A percentile compares a stretch with the other conserved stretches of the same genome.
Conservation (phyloP, 2,113 vertebrate genomes). For the Gorilla gorilla region DNA sequence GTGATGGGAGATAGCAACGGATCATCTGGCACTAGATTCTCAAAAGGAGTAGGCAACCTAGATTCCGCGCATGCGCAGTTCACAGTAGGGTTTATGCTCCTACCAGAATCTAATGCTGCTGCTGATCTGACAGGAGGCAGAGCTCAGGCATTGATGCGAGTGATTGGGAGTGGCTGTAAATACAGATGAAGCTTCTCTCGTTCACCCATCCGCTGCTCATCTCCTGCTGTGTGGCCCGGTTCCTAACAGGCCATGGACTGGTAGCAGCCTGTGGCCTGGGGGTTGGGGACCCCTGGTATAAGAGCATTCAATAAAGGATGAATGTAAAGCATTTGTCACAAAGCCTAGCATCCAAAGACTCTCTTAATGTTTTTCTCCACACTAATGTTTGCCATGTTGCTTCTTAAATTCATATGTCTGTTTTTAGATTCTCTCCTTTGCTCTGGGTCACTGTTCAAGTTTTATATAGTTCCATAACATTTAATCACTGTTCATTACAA, state of each 20-base stretch:
- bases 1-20: too few relatives aligned
- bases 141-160: too few relatives aligned
- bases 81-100: too few relatives aligned
- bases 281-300: background rate
- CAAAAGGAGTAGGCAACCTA: too few relatives aligned
- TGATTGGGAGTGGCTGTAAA: too few relatives aligned
- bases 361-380: background rate
- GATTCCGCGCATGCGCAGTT: too few relatives aligned
- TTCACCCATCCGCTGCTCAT: background rate
- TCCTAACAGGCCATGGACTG: background rate
- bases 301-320: background rate
- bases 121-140: too few relatives aligned
- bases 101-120: too few relatives aligned
- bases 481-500: background rate
- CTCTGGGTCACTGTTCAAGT: background rate
- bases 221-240: background rate
- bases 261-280: background rate
- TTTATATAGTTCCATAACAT: background rate
- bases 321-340: background rate
- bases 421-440: background rate
- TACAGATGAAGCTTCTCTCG: background rate
- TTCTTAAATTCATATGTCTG: background rate
- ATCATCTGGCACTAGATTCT: too few relatives aligned
- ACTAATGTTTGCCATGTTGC: background rate
- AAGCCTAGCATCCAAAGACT: background rate